phyloP scores from a whole-genome alignment of 2,797 vertebrate species.

The Chlorospingus semifuscus region DNA sequence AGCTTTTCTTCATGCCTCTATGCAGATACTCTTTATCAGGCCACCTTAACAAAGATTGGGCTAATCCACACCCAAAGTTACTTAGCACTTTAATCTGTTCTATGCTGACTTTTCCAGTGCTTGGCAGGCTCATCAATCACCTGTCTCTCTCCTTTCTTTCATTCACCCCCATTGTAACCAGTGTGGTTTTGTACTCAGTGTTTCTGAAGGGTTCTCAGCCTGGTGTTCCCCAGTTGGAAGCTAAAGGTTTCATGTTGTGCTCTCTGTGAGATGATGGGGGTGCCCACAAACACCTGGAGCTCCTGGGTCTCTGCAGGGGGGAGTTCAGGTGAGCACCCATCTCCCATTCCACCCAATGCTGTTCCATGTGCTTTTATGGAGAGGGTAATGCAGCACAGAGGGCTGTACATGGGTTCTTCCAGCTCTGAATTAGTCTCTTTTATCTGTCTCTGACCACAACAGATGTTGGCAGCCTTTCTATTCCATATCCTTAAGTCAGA shows the following conservation, averaged over 20 bases:
- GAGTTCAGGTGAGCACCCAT: conserved; percentile 35
- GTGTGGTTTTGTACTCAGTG: background rate
- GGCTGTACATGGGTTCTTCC: conserved; percentile 70
- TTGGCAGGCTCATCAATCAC: background rate
- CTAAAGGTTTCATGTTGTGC: background rate
- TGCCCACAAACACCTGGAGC: background rate
- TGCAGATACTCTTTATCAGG: background rate
- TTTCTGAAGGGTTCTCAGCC: background rate
- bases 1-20: background rate
- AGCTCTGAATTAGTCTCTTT: conserved; percentile 77
- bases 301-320: background rate
- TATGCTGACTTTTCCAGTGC: background rate
- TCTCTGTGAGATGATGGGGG: background rate
- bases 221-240: background rate
- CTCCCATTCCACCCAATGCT: background rate
- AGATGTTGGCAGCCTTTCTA: conserved; percentile 80
- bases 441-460: conserved; percentile 80
- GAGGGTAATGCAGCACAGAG: conserved; percentile 71
- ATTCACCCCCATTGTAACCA: background rate
- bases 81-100: background rate
- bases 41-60: background rate
- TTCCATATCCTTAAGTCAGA: conserved; percentile 75
- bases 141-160: background rate
- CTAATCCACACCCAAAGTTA: background rate
- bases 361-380: conserved; percentile 2